A percentile compares a stretch with the other conserved stretches of the same genome.
These are phyloP conservation scores for Coecobrya sp. DNA, from an alignment of 2,888 invertebrate genomes.

Conservation along the genomic window DNA sequence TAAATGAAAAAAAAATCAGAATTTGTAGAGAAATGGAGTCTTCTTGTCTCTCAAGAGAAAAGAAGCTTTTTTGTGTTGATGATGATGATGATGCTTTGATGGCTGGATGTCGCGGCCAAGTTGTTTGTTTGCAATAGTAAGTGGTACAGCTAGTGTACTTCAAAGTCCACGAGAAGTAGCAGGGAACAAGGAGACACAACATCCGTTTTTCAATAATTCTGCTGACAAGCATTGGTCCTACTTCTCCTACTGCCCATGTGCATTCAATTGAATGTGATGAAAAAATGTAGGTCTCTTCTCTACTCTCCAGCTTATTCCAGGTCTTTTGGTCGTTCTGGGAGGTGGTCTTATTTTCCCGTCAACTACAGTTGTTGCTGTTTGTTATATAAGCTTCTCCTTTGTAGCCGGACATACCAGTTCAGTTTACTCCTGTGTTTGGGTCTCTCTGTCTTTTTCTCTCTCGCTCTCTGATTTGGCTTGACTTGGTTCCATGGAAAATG, in stretches of 20 bases:
- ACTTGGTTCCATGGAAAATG: neutral
- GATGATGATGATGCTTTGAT: neutral
- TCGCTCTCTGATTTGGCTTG: neutral
- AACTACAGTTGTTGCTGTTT: conserved; percentile 27
- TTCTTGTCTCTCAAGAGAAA: conserved; percentile 32
- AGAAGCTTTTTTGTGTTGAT: neutral
- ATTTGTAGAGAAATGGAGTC: neutral
- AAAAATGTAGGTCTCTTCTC: conserved; percentile 3
- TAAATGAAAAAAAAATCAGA: neutral
- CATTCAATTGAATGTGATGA: conserved; percentile 11
- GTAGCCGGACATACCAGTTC: conserved; percentile 26
- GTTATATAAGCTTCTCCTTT: neutral
- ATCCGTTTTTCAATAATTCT: conserved; percentile 24
- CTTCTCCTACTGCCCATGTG: neutral
- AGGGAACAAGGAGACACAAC: neutral
- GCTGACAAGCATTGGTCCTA: neutral
- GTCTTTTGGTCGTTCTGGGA: conserved; percentile 9
- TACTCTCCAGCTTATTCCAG: conserved; percentile 1
- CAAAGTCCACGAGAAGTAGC: neutral
- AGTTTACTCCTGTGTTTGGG: neutral
- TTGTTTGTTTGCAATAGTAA: neutral
- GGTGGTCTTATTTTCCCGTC: neutral
- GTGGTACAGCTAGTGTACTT: conserved; percentile 2
- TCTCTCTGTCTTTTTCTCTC: neutral
- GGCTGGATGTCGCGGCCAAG: neutral